phyloP scores from a whole-genome alignment of 2,797 vertebrate genomes.

The Aphelocoma californica region DNA sequence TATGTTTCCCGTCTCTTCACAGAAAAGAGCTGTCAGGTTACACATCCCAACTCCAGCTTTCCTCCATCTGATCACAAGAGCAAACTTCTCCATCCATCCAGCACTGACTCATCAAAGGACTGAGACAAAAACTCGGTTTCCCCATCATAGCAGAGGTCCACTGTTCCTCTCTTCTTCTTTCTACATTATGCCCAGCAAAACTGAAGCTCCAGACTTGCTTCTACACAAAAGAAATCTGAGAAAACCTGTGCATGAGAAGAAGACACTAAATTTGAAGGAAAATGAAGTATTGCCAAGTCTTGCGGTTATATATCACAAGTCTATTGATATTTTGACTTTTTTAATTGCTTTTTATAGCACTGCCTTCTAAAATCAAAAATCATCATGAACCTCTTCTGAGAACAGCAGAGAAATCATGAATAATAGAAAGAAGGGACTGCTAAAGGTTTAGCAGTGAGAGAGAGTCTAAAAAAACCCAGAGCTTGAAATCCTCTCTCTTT shows the following conservation, averaged over 20 bases:
- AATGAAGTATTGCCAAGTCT: slow-evolving; percentile 27
- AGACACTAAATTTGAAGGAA: slow-evolving; percentile 8
- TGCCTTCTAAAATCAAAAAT: slow-evolving; percentile 17
- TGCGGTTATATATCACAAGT: slow-evolving; percentile 9
- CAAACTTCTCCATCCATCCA: neutral
- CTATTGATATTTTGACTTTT: neutral
- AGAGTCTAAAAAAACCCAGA: neutral
- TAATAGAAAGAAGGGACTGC: neutral
- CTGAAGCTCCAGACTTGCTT: neutral
- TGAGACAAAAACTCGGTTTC: neutral
- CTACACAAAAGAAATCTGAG: neutral
- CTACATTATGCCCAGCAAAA: neutral
- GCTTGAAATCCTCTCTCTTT: neutral
- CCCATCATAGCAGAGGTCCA: neutral
- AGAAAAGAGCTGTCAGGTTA: neutral
- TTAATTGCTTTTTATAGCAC: neutral
- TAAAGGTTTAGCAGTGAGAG: neutral
- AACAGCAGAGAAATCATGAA: neutral
- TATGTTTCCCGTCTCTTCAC: neutral
- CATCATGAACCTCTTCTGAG: neutral
- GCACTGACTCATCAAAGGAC: neutral
- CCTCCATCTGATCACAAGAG: neutral
- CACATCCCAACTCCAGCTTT: neutral
- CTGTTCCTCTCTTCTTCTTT: neutral
- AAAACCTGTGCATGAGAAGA: slow-evolving; percentile 5